These are phyloP conservation scores for Nettapus auritus DNA, from an alignment of 2,113 vertebrate genomes.

Conservation along the genomic window DNA sequence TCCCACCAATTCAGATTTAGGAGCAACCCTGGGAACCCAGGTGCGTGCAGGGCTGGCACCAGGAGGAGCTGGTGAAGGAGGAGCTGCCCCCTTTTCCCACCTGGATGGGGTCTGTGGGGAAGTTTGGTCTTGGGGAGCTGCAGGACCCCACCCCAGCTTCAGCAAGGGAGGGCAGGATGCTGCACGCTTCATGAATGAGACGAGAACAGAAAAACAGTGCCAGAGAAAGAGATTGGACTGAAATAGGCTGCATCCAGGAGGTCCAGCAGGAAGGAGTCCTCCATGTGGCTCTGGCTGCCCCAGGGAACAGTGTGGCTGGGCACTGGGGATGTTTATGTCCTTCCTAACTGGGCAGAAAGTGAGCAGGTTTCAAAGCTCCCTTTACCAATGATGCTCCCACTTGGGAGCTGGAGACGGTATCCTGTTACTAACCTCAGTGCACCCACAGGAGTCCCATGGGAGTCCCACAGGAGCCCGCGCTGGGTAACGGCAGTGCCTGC, in stretches of 20 bases:
- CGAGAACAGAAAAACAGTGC: background rate
- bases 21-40: background rate
- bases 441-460: background rate
- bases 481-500: rapidly evolving
- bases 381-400: background rate
- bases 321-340: background rate
- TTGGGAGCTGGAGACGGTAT: background rate
- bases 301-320: background rate
- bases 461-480: rapidly evolving
- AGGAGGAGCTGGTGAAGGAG: background rate
- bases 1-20: rapidly evolving
- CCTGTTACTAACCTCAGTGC: rapidly evolving
- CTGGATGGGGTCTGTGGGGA: rapidly evolving
- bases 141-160: background rate
- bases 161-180: background rate
- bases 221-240: background rate
- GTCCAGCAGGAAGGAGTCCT: background rate
- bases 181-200: rapidly evolving
- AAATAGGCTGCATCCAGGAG: rapidly evolving
- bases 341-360: background rate
- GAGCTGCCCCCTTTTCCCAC: background rate
- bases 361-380: background rate
- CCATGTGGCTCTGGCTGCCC: rapidly evolving
- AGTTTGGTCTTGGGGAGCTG: too few relatives aligned
- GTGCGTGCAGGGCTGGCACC: background rate